These are phyloP conservation scores for Poeciliopsis gracilis DNA, from an alignment of 2,797 vertebrate genomes.

Conservation along the genomic window DNA sequence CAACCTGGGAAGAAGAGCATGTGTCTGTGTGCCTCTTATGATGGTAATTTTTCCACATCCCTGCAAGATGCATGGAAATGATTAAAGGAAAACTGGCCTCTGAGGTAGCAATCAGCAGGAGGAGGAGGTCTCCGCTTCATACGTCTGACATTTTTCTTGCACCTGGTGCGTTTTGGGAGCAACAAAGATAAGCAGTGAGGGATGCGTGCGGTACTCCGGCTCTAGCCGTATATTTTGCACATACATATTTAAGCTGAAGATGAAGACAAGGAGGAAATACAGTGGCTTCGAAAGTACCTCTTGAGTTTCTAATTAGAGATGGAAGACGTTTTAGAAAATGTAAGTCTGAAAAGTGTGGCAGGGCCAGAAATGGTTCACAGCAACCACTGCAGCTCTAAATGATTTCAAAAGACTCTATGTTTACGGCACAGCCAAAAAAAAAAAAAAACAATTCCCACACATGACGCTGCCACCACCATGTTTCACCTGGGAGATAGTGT, in stretches of 20 bases:
- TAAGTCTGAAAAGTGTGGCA: neutral
- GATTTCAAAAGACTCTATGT: neutral
- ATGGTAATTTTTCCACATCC: constrained; percentile 68
- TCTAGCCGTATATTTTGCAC: neutral
- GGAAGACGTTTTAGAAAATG: neutral
- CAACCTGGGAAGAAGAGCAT: constrained; percentile 50
- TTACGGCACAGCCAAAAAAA: neutral
- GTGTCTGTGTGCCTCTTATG: constrained; percentile 59
- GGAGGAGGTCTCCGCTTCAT: constrained; percentile 31
- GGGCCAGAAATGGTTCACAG: neutral
- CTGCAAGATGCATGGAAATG: constrained; percentile 69
- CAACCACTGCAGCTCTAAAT: neutral
- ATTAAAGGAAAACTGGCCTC: constrained; percentile 71
- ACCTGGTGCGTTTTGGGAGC: constrained; percentile 54
- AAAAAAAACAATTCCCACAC: neutral
- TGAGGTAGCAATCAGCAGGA: constrained; percentile 61
- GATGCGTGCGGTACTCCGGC: neutral
- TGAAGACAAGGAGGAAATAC: neutral
- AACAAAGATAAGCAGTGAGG: neutral
- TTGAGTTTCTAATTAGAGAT: neutral
- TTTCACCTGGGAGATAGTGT: neutral
- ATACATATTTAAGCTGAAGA: neutral
- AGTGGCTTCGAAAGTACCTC: neutral
- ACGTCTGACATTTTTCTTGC: constrained; percentile 41
- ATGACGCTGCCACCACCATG: neutral